Conservation (phyloP, 2,113 vertebrate genomes). For the Bambusicola thoracicus region DNA sequence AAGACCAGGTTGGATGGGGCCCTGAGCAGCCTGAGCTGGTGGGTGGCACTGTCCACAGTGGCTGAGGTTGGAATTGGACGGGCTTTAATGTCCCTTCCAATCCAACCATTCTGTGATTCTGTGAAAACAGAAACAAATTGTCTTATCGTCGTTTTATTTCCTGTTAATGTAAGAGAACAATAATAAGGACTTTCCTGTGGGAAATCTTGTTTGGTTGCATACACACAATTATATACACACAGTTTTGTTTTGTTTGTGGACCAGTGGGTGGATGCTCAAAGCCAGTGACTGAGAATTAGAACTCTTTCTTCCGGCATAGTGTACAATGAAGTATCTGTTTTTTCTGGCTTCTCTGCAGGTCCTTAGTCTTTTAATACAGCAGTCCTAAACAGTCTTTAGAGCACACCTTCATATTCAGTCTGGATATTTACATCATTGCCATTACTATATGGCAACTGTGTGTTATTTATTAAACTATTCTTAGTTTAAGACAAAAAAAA, state of each 20-base stretch:
- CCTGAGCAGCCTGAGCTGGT: no score
- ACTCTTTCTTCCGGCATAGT: not conserved
- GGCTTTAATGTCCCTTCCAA: no score
- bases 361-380: not conserved
- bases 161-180: not conserved
- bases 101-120: no score
- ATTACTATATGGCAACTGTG: not conserved
- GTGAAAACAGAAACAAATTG: not conserved
- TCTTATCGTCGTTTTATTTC: not conserved
- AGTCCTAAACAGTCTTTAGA: not conserved
- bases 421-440: not conserved
- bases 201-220: not conserved
- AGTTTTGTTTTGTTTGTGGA: not conserved
- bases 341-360: not conserved
- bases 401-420: not conserved
- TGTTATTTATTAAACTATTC: not conserved
- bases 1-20: no score
- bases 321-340: not conserved
- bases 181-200: not conserved
- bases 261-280: not conserved
- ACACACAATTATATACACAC: not conserved
- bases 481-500: not conserved
- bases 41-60: no score
- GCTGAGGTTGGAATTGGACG: no score
- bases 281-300: not conserved